Conservation (phyloP, 2,888 invertebrate species). For the Caenorhabditis macrosperma region DNA sequence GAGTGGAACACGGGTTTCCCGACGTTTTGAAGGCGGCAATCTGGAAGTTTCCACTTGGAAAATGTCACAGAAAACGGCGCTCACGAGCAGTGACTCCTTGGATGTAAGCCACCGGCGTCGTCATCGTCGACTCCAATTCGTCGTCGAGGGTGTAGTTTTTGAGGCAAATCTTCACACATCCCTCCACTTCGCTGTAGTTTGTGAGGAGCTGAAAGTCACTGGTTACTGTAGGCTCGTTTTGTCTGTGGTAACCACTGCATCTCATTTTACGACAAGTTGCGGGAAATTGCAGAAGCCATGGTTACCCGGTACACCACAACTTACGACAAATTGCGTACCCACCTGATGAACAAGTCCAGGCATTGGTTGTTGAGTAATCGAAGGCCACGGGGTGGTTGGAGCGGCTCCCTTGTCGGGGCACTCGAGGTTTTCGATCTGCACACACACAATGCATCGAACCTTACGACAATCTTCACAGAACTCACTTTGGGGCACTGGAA, state of each 20-base stretch:
- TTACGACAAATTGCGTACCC: background rate
- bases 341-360: conserved; percentile 75
- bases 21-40: conserved; percentile 80
- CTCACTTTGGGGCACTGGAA: conserved; percentile 65
- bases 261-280: background rate
- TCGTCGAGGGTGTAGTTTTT: conserved; percentile 74
- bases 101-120: conserved; percentile 79
- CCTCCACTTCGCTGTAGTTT: conserved; percentile 77
- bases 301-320: background rate
- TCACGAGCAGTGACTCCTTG: conserved; percentile 79
- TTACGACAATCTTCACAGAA: background rate
- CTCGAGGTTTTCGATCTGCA: conserved; percentile 70
- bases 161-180: conserved; percentile 76
- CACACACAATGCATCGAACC: background rate
- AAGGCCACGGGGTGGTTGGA: conserved; percentile 56
- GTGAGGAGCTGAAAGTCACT: conserved; percentile 69
- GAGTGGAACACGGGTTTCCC: conserved; percentile 82
- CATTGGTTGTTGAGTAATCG: conserved; percentile 64
- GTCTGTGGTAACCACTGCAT: background rate
- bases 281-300: background rate
- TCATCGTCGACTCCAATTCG: conserved; percentile 63
- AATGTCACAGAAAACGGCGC: background rate
- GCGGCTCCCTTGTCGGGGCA: conserved; percentile 57
- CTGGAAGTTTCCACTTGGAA: conserved; percentile 68
- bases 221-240: background rate